Conservation (phyloP, 1,140 invertebrate species). For the Drosophila setifemur region DNA sequence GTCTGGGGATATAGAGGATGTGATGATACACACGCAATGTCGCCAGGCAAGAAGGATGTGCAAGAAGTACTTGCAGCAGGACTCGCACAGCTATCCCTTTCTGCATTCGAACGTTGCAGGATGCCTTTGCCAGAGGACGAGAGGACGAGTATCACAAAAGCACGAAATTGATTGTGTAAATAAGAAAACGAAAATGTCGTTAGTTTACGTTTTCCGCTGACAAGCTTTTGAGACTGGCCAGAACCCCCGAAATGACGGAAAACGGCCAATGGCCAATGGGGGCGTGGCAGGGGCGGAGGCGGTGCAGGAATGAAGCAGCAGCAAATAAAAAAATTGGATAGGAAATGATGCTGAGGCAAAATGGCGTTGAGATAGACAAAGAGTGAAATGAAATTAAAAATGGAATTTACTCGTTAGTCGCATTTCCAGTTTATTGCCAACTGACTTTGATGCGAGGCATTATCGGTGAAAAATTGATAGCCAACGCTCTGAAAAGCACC, state of each 20-base stretch:
- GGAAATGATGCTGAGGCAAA: slow-evolving; percentile 29
- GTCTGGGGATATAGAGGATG: slow-evolving; percentile 15
- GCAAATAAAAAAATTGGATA: slow-evolving; percentile 22
- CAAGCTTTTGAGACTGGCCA: slow-evolving; percentile 59
- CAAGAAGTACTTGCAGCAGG: slow-evolving; percentile 2
- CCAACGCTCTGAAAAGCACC: slow-evolving; percentile 17
- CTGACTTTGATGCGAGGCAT: slow-evolving; percentile 59
- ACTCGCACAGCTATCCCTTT: slow-evolving; percentile 31
- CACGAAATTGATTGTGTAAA: slow-evolving; percentile 78
- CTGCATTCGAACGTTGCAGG: slow-evolving; percentile 44
- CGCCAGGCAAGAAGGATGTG: slow-evolving; percentile 20
- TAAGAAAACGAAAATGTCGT: slow-evolving; percentile 79
- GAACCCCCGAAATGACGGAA: slow-evolving; percentile 8
- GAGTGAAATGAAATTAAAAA: slow-evolving; percentile 64
- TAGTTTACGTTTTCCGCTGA: slow-evolving; percentile 80
- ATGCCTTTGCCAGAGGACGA: slow-evolving; percentile 52
- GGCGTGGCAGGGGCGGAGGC: not conserved
- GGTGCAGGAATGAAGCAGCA: not conserved
- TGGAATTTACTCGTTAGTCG: slow-evolving; percentile 73
- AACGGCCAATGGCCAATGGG: not conserved
- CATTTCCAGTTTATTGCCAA: slow-evolving; percentile 64
- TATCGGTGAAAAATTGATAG: slow-evolving; percentile 60
- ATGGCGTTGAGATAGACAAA: slow-evolving; percentile 42
- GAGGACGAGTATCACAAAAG: slow-evolving; percentile 67
- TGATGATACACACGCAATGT: slow-evolving; percentile 24